Base-by-base conservation (phyloP, 2,797 vertebrate genomes). In the Bucorvus abyssinicus region DNA sequence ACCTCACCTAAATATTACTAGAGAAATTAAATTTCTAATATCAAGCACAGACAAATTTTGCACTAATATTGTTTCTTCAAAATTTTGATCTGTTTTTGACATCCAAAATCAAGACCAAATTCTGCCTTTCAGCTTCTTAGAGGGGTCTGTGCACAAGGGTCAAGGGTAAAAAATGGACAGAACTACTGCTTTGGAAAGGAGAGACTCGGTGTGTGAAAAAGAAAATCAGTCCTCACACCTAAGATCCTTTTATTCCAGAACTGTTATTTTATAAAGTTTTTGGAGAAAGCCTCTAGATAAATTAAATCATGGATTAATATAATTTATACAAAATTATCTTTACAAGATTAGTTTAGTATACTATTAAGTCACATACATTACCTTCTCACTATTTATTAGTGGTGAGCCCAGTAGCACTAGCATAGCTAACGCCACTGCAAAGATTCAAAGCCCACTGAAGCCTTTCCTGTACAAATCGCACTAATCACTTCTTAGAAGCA, bases 401-500 rank as follows among this genome's bases (percentile, higher is more conserved):
- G 36, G 74, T 44, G 71, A 38, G 49, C 84, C 87, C 86, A 61
- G 61, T n/a, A 84, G 70, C 19, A 32, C 69, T 26, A 23, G 61
- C 52, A 90, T 14, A 69, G 77, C 87, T 87, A 74, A 88, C 19
- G 30, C 77, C 67, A 38, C 64, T 60, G 86, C 83, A 92, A 93
- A 96, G 94, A 76, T 36, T 81, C 88, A 80, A 89, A 90, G 50
- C n/a, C 76, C 69, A 60, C 67, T 67, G 87, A 96, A 90, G 47
- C 17, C 14, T 89, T 89, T 88, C 64, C 22, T 9, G 74, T 75
- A 86, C 64, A 90, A 87, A 80, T 69, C 5, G 5, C 50, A 22
- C 92, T 89, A 96, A 97, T 94, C 40, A 45, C 91, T 95, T 94
- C 84, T 88, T 78, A 96, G 68, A 91, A 94, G 87, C 57, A 93